phyloP scores from a whole-genome alignment of 92 coral and sea anemone species.

The Porites rus region DNA sequence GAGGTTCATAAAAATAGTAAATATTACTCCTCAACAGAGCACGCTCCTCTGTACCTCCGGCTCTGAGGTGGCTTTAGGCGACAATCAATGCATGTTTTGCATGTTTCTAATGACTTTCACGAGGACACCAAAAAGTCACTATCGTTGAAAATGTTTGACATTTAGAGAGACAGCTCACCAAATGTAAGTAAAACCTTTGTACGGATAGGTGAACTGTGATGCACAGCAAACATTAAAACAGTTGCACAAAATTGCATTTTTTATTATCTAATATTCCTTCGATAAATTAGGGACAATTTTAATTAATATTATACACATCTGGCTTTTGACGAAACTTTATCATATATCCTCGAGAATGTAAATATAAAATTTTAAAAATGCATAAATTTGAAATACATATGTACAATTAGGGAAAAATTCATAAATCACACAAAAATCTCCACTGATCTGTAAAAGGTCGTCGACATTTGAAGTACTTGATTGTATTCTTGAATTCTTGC shows the following conservation, averaged over 20 bases:
- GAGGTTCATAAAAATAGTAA: too few species aligned
- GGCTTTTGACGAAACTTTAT: neutral
- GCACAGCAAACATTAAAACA: too few species aligned
- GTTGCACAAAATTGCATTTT: too few species aligned
- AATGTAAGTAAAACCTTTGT: too few species aligned
- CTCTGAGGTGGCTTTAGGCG: neutral
- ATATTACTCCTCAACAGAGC: too few species aligned
- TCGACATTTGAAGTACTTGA: slow-evolving; percentile 69
- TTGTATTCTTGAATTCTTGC: slow-evolving; percentile 81
- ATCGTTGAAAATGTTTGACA: too few species aligned
- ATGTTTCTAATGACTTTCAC: slow-evolving; percentile 11
- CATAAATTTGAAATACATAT: neutral
- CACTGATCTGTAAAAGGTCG: slow-evolving; percentile 76
- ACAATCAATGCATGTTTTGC: neutral
- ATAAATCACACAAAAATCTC: slow-evolving; percentile 77
- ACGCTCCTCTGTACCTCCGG: neutral
- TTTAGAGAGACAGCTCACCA: too few species aligned
- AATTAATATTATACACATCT: too few species aligned
- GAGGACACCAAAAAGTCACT: neutral
- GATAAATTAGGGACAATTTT: neutral
- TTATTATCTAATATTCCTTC: too few species aligned
- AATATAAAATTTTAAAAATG: neutral
- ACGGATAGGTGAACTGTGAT: too few species aligned
- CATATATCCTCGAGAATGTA: neutral
- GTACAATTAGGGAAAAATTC: neutral